Percentiles rank a stretch among this genome's conserved stretches.
These are phyloP conservation scores for Galeruca laticollis DNA, from an alignment of 2,888 invertebrate genomes.

Conservation along the genomic window DNA sequence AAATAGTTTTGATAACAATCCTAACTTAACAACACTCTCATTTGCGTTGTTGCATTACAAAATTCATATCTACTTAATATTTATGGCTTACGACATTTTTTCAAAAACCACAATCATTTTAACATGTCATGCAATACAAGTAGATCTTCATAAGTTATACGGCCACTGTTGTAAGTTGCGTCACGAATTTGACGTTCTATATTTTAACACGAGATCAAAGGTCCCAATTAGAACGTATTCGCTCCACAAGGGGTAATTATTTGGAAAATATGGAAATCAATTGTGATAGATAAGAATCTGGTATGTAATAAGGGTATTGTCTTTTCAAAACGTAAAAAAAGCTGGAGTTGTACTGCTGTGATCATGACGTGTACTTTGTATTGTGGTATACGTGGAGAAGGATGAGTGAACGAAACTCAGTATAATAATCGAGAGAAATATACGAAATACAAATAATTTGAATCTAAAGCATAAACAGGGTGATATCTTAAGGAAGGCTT, in stretches of 20 bases:
- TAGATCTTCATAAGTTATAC: slow-evolving; percentile 29
- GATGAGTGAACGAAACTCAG: background rate
- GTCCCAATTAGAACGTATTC: slow-evolving; percentile 55
- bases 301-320: slow-evolving; percentile 37
- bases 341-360: slow-evolving; percentile 29
- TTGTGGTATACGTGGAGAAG: background rate
- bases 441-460: too few species aligned
- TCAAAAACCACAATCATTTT: slow-evolving; percentile 4
- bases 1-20: background rate
- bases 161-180: slow-evolving; percentile 28
- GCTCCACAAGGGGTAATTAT: slow-evolving; percentile 46
- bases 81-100: slow-evolving; percentile 5
- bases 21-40: background rate
- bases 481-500: too few species aligned
- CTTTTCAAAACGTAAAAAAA: slow-evolving; percentile 14
- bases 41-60: background rate
- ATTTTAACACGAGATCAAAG: slow-evolving; percentile 51
- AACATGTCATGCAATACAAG: slow-evolving; percentile 27
- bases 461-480: too few species aligned
- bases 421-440: too few species aligned
- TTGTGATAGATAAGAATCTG: slow-evolving; percentile 38
- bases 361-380: slow-evolving; percentile 34
- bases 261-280: slow-evolving; percentile 40
- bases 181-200: slow-evolving; percentile 54
- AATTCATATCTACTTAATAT: slow-evolving; percentile 3